phyloP scores from a whole-genome alignment of 2,113 vertebrate species.

The Diglossa brunneiventris region DNA sequence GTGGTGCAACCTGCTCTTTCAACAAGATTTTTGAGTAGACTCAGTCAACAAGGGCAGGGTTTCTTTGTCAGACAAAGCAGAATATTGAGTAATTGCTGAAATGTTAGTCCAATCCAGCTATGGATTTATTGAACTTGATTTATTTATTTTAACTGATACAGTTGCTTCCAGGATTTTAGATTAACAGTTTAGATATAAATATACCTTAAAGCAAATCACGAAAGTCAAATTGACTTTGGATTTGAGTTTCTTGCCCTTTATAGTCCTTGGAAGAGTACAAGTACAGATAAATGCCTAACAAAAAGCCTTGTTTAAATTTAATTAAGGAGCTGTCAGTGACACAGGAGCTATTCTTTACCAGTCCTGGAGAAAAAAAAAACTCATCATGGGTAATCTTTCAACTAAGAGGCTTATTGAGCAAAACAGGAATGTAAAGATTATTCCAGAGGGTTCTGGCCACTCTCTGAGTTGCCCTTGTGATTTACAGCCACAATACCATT shows the following conservation, averaged over 20 bases:
- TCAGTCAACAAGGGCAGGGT: not conserved
- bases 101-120: not conserved
- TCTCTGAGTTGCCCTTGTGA: not conserved
- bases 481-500: conserved; percentile 1
- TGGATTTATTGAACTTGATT: not conserved
- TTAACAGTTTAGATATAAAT: conserved; percentile 12
- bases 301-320: not conserved
- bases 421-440: conserved; percentile 25
- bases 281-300: not conserved
- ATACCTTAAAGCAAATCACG: not conserved
- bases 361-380: not conserved
- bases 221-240: not conserved
- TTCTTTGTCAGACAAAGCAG: not conserved
- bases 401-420: conserved; percentile 19
- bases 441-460: not conserved
- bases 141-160: not conserved
- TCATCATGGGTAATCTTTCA: not conserved
- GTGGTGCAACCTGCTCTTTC: not conserved
- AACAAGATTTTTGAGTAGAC: not conserved
- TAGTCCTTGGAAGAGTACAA: not conserved
- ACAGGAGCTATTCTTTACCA: not conserved
- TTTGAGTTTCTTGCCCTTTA: conserved; percentile 10
- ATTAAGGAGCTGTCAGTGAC: not conserved
- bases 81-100: not conserved
- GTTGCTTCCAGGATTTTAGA: not conserved